Base-by-base conservation (phyloP, 2,113 vertebrate species). In the Smithornis capensis region DNA sequence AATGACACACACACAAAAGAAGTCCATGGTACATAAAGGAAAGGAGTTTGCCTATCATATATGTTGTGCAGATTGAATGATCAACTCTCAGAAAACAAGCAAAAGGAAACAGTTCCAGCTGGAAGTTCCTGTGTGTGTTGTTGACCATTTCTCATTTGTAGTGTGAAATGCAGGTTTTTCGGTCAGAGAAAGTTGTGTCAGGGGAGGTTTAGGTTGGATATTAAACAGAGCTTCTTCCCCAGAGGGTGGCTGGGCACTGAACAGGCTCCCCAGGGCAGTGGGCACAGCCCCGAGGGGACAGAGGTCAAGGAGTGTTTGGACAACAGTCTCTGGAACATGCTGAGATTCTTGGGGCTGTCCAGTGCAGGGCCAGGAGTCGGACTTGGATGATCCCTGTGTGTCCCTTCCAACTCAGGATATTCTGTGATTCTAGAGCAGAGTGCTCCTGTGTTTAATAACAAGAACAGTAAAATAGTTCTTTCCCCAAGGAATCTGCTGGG, bases 381-480 rank as follows among this genome's bases (percentile, higher is more conserved):
- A 47, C 53, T 75, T 10, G 16, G 10, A 8, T 74, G 45, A 89
- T 68, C 19, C n/a, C 38, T 25, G 81, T 25, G 19, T 38, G 24
- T 29, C 7, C 15, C 16, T 82, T 75, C n/a, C 13, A 60, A 19
- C 5, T 45, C 62, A 89, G 23, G 7, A 25, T 40, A 60, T 53
- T 60, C 38, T n/a, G 7, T 53, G 8, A 45, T 40, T 68, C 28
- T 7, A 73, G 19, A 11, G 31, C 42, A 86, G 23, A 29, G 63
- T 45, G 56, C 7, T 87, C 38, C 31, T 31, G 4, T 15, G 7
- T 49, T 52, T 77, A 42, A 11, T 31, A 74, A 13, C 7, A 38
- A 63, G 38, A 79, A 19, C 0, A 0, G 9, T 23, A 82, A 70
- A 7, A 14, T 0, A 77, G 50, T 28, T 22, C 44, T 92, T 52